A percentile compares a stretch with the other conserved stretches of the same genome.
phyloP scores from a whole-genome alignment of 2,113 vertebrate species.

The Heterotilapia buettikoferi region DNA sequence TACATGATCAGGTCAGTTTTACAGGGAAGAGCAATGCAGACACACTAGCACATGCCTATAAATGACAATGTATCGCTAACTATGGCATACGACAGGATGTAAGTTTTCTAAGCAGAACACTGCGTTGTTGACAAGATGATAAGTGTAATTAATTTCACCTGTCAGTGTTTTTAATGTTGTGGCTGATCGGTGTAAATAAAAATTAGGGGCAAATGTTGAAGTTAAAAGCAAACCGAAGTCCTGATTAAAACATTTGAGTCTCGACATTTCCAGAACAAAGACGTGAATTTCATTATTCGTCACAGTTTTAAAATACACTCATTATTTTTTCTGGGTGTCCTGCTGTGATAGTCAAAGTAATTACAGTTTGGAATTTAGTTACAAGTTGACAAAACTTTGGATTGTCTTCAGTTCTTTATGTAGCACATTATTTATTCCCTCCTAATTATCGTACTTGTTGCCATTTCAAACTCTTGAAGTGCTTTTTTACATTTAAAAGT shows the following conservation, averaged over 20 bases:
- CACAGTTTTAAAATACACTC: neutral
- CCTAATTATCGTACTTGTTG: neutral
- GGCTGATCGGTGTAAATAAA: neutral
- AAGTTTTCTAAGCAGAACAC: neutral
- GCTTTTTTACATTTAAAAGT: constrained; percentile 16
- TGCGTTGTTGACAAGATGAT: neutral
- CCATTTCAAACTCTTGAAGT: constrained; percentile 37
- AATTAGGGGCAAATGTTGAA: neutral
- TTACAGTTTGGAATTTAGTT: neutral
- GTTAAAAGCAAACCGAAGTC: neutral
- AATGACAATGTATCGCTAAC: neutral
- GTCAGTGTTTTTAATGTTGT: neutral
- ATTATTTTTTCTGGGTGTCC: neutral
- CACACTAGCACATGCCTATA: neutral
- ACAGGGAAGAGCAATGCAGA: neutral
- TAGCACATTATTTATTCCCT: neutral
- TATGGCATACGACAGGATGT: neutral
- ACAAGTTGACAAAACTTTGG: neutral
- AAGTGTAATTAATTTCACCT: neutral
- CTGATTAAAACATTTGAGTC: neutral
- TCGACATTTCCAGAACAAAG: neutral
- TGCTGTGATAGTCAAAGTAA: neutral
- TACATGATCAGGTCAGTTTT: neutral
- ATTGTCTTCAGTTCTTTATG: neutral
- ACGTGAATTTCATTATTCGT: neutral